These are phyloP conservation scores for Drosophila robusta DNA, from an alignment of 2,888 invertebrate genomes.

Conservation along the genomic window DNA sequence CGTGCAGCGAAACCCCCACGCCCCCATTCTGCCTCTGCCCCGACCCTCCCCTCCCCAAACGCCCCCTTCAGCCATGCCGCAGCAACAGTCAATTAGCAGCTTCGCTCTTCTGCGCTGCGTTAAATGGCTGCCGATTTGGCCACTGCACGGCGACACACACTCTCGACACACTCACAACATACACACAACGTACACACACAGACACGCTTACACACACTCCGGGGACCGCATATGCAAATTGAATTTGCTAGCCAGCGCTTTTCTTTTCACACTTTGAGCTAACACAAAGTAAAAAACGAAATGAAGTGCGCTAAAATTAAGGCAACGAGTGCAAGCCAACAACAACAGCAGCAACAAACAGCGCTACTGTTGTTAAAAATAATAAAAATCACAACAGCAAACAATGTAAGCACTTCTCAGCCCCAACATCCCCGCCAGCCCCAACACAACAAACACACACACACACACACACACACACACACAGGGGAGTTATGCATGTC, in stretches of 20 bases:
- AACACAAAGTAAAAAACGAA: constrained; percentile 25
- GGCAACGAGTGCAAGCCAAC: constrained; percentile 51
- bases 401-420: constrained; percentile 51
- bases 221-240: constrained; percentile 75
- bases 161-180: constrained; percentile 8
- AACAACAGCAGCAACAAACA: constrained; percentile 25
- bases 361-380: constrained; percentile 47
- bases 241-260: constrained; percentile 70
- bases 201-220: constrained; percentile 7
- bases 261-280: constrained; percentile 63
- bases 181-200: constrained; percentile 26
- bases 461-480: constrained; percentile 5
- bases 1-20: background rate
- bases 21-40: background rate
- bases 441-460: constrained; percentile 2
- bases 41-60: background rate
- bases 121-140: constrained; percentile 67
- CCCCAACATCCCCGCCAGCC: background rate
- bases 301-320: constrained; percentile 48
- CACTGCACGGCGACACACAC: constrained; percentile 7
- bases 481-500: constrained; percentile 69
- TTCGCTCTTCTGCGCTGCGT: constrained; percentile 56
- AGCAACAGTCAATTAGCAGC: constrained; percentile 71
- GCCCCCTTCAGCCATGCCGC: background rate
- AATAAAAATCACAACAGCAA: constrained; percentile 71